These are phyloP conservation scores for Gopherus flavomarginatus DNA, from an alignment of 2,113 vertebrate genomes.

Conservation along the genomic window DNA sequence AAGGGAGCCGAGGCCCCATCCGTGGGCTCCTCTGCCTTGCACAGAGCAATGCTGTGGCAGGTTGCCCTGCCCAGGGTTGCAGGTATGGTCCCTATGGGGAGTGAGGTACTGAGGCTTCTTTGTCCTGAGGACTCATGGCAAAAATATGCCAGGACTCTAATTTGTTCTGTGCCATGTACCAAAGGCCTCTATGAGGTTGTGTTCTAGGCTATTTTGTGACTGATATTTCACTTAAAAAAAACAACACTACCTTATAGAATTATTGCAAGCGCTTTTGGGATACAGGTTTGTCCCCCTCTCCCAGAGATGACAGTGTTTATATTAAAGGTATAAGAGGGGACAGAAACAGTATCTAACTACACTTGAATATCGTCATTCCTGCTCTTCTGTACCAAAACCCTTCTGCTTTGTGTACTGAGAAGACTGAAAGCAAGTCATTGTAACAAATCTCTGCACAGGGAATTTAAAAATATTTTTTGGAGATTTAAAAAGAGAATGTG, in stretches of 20 bases:
- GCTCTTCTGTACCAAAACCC: not conserved
- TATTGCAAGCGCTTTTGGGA: not conserved
- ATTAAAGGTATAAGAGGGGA: not conserved
- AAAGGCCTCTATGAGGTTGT: not conserved
- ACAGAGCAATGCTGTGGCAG: constrained; percentile 33
- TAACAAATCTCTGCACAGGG: not conserved
- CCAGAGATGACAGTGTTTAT: not conserved
- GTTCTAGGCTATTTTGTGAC: not conserved
- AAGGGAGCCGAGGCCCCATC: not conserved
- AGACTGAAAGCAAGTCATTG: not conserved
- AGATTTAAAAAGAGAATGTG: not conserved
- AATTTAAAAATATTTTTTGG: not conserved
- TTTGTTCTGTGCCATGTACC: too few relatives aligned
- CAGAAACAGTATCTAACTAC: too few relatives aligned
- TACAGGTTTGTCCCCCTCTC: not conserved
- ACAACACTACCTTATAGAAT: too few relatives aligned
- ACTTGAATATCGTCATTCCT: not conserved
- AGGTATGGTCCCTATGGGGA: not conserved
- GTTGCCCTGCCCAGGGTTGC: not conserved
- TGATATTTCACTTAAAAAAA: not conserved
- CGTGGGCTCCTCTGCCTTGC: not conserved
- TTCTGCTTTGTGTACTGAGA: not conserved
- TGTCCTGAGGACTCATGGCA: not conserved
- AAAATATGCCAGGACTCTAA: not conserved
- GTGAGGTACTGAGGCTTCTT: not conserved